Base-by-base conservation (phyloP, 2,797 vertebrate genomes). In the Malacoctenus gilli region DNA sequence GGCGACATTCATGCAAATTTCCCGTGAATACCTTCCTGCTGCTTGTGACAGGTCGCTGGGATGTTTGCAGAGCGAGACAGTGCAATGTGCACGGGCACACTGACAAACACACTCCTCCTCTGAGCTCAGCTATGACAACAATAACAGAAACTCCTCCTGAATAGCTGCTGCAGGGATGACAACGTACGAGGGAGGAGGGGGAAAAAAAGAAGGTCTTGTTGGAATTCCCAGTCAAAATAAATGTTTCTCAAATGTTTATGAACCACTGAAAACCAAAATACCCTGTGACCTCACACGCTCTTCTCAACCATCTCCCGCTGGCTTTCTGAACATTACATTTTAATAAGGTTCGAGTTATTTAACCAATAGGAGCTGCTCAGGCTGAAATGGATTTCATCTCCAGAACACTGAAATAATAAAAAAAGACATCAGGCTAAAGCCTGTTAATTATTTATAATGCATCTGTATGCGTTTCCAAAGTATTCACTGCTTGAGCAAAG, bases 1-100 rank as follows among this genome's bases (percentile, higher is more conserved):
- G 30, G 19, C 6, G 51, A 59, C 50, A 62, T 52, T 6, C 55
- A 87, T 78, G 83, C 82, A 87, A 87, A 89, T 74, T 51, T 34
- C 31, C 46, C 21, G 39, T 67, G 39, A 72, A 68, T 43, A 58
- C 18, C 23, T 72, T 49, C 65, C 71, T 80, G 52, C 22, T 41
- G 58, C 39, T 53, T 56, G 14, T 40, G 48, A 59, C 57, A 56
- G 47, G 58, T 43, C 28, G n/a, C 14, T 20, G 40, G 18, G 34
- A 56, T 47, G 73, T 77, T 78, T 81, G 52, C 56, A 72, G 54
- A 62, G 43, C 30, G 37, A 21, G 56, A 30, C 28, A 22, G 40
- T 41, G 35, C 9, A 10, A 3, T 51, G 44, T 5, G 25, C n/a
- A 41, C 20, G 44, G 19, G 73, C 35, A 21, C 21, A n/a, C 49